Conservation (phyloP, 2,797 vertebrate species). For the Sciaenops ocellatus region DNA sequence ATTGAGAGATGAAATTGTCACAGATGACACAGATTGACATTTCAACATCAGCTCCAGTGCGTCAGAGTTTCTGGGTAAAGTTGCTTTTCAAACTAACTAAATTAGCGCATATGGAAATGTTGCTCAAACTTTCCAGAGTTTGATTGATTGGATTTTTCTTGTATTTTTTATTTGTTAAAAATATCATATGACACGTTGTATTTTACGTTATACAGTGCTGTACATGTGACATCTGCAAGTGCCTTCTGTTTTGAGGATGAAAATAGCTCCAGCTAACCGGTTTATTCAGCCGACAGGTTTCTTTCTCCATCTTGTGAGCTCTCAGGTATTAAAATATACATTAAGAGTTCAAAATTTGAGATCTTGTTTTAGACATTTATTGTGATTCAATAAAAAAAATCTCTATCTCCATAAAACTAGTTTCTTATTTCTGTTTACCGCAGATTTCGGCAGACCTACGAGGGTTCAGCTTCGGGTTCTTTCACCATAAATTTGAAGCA, state of each 20-base stretch:
- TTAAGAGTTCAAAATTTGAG: constrained; percentile 14
- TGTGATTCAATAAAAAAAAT: background rate
- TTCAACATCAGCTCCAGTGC: constrained; percentile 23
- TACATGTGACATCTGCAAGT: constrained; percentile 7
- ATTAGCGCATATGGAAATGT: constrained; percentile 2
- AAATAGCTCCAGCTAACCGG: constrained; percentile 18
- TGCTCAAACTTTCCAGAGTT: background rate
- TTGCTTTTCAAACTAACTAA: constrained; percentile 29
- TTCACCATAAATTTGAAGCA: constrained; percentile 16
- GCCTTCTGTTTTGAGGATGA: background rate
- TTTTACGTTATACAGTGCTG: background rate
- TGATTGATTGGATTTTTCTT: background rate
- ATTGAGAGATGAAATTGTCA: constrained; percentile 24
- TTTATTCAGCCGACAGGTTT: constrained; percentile 5
- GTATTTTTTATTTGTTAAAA: background rate
- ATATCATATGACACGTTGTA: background rate
- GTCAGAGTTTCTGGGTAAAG: constrained; percentile 26
- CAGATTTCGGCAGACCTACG: background rate
- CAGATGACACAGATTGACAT: constrained; percentile 37
- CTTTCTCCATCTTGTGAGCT: constrained; percentile 3
- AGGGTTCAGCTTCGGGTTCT: background rate
- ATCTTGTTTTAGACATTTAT: constrained; percentile 13
- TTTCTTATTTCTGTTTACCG: background rate
- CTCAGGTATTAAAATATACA: constrained; percentile 16
- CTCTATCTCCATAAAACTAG: background rate